Evolutionary conservation across 2,888 invertebrate species (phyloP).

Genomic region (Anoplius nigerrimus): DNA sequence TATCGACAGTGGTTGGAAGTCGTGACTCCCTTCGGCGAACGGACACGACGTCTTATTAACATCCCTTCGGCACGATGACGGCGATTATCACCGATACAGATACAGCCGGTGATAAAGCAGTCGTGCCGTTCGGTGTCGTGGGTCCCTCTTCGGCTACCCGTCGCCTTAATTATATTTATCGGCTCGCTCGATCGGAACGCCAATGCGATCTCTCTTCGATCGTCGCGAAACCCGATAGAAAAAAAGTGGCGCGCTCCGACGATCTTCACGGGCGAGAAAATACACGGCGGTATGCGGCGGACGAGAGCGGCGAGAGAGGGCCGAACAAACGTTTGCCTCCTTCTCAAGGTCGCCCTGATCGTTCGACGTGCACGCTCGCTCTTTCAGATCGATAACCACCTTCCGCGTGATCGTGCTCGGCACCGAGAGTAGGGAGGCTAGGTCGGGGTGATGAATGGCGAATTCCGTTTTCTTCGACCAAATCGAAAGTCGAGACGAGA

Average conservation of each 20-base stretch:
- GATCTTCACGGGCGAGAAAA: conserved; percentile 56
- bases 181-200: conserved; percentile 52
- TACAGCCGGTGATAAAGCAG: conserved; percentile 40
- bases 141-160: conserved; percentile 38
- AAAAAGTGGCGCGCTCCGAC: conserved; percentile 3
- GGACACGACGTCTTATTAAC: conserved; percentile 51
- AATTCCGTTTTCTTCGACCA: conserved; percentile 1
- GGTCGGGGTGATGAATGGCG: conserved; percentile 10
- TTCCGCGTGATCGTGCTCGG: conserved; percentile 24
- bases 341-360: conserved; percentile 45
- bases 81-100: conserved; percentile 47
- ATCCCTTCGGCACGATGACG: conserved; percentile 42
- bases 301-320: background rate
- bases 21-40: conserved; percentile 31
- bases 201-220: conserved; percentile 28
- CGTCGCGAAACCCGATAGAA: conserved; percentile 8
- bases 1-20: conserved; percentile 3
- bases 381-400: conserved; percentile 38
- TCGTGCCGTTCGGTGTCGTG: conserved; percentile 40
- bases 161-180: conserved; percentile 60
- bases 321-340: conserved; percentile 49
- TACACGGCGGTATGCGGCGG: conserved; percentile 46
- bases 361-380: background rate
- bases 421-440: conserved; percentile 20
- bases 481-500: no score